phyloP scores from a whole-genome alignment of 2,888 invertebrate genomes.

The Hylaea fasciaria region DNA sequence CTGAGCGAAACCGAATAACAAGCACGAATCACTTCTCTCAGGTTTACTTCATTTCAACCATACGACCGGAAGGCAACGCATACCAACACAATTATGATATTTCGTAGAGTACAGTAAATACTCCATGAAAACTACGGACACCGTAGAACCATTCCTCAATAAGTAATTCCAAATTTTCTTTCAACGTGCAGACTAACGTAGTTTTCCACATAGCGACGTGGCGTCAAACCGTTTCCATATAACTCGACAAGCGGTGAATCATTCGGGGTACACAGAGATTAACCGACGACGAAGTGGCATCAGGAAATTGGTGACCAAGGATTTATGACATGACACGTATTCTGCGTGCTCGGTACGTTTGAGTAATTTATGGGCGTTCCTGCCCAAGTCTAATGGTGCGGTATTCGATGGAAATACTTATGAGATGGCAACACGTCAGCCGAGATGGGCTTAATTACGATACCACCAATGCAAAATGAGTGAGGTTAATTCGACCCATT shows the following conservation, averaged over 20 bases:
- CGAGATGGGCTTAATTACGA: no score
- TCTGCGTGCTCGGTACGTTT: conserved; percentile 35
- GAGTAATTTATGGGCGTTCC: conserved; percentile 39
- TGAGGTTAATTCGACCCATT: no score
- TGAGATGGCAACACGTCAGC: neutral
- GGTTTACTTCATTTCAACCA: conserved; percentile 4
- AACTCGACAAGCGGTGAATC: conserved; percentile 36
- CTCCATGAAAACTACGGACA: conserved; percentile 6
- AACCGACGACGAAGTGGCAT: conserved; percentile 35
- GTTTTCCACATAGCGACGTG: conserved; percentile 3
- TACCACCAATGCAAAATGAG: no score
- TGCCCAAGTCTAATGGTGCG: conserved; percentile 23
- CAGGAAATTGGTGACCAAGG: conserved; percentile 46
- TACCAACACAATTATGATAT: conserved; percentile 43
- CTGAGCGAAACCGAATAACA: neutral
- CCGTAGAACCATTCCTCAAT: conserved; percentile 20
- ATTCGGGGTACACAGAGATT: conserved; percentile 41
- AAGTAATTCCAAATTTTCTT: conserved; percentile 8
- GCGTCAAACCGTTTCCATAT: conserved; percentile 13
- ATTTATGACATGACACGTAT: conserved; percentile 40
- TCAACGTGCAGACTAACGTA: neutral
- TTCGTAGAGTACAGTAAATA: conserved; percentile 34
- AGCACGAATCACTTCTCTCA: neutral
- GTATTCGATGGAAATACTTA: conserved; percentile 14
- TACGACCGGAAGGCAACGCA: conserved; percentile 39